Base-by-base conservation (phyloP, 2,888 invertebrate species). In the Agrilus cyanescens region DNA sequence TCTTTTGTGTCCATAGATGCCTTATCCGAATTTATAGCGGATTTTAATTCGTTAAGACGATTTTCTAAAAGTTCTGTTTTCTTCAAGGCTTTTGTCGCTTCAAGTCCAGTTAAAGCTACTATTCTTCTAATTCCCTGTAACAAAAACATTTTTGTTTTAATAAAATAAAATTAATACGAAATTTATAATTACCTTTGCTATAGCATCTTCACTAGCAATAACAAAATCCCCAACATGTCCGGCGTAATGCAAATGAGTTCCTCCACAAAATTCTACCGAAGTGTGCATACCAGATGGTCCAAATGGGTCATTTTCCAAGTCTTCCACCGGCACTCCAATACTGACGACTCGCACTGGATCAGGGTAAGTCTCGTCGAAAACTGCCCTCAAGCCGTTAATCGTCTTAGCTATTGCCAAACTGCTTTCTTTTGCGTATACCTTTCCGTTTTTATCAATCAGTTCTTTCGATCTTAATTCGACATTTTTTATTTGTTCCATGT, bases 211-310 rank as follows among this genome's bases (percentile, higher is more conserved):
- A 55, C 88, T 87, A 4, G 90, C 81, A 57, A 99, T 96, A 2
- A 96, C 86, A 69, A 98, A 91, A 56, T 89, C 84, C 30, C 93
- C 94, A 58, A 96, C 86, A 63, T 99, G 95, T 0, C 91, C 87
- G 14, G 94, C 85, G 54, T 83, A 80, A 55, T 82, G 79, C 44
- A 97, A 74, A 72, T 97, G 97, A 6, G 98, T 98, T 54, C 98
- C 98, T 44, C 98, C 98, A 67, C 98, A 99, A 71, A 99, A 98
- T 70, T 99, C 98, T 5, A 99, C 88, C 2, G 97, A 95, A 0
- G 95, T 95, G 45, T 81, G 72, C 38, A 77, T 76, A 1, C 86
- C 96, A 32, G 74, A 78, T 14, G 80, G 75, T 15, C 85, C 78
- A 41, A 84, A 76, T 0, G 97, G 96, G 68, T 97, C 84, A 18